Conservation (phyloP, 2,797 vertebrate species). For the Megaceryle alcyon region DNA sequence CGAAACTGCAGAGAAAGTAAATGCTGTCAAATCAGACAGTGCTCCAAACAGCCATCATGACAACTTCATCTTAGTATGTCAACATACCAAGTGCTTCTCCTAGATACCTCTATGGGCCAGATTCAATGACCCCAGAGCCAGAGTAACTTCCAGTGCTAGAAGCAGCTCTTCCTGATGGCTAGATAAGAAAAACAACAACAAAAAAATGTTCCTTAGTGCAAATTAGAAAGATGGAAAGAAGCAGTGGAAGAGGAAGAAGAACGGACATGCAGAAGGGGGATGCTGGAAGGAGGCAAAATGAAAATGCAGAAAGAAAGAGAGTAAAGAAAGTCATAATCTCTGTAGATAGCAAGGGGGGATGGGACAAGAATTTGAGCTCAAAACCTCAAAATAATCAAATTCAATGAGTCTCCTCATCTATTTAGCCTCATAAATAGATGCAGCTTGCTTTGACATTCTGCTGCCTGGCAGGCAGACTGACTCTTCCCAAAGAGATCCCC, state of each 20-base stretch:
- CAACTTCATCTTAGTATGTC: constrained; percentile 66
- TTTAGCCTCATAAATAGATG: background rate
- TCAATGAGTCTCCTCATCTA: background rate
- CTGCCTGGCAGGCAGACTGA: background rate
- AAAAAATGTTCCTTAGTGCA: background rate
- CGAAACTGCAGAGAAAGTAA: constrained; percentile 55
- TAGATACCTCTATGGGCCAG: constrained; percentile 27
- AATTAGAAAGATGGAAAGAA: background rate
- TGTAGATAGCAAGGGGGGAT: background rate
- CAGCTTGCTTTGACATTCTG: background rate
- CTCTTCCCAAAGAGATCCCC: background rate
- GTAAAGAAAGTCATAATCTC: background rate
- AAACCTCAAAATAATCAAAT: background rate
- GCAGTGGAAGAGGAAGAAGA: background rate
- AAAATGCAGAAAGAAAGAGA: background rate
- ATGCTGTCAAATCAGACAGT: constrained; percentile 53
- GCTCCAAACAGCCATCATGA: constrained; percentile 52
- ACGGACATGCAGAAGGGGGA: background rate
- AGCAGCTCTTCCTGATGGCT: constrained; percentile 8
- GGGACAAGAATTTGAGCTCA: background rate
- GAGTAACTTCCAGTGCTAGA: background rate
- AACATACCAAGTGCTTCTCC: constrained; percentile 49
- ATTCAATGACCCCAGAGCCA: constrained; percentile 9
- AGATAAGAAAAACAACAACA: background rate
- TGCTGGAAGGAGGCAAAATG: background rate